Evolutionary conservation across 2,888 invertebrate genomes (phyloP).

Genomic region (Malacosoma neustria): DNA sequence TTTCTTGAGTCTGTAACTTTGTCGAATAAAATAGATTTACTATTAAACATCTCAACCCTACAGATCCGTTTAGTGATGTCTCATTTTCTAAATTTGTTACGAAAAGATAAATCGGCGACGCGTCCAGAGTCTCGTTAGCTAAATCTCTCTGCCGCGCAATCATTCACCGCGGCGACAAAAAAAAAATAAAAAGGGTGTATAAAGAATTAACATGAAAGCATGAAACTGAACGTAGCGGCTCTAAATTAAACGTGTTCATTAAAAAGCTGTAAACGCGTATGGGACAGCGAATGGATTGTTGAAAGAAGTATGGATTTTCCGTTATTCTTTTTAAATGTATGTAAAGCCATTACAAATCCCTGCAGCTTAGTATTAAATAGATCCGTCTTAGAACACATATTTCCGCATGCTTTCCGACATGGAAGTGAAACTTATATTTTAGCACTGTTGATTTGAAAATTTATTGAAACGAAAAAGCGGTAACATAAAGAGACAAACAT

Average conservation of each 20-base stretch:
- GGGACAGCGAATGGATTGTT: background rate
- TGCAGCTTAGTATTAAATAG: no score
- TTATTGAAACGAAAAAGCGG: no score
- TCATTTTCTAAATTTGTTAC: conserved; percentile 72
- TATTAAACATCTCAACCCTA: background rate
- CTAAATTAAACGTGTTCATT: conserved; percentile 38
- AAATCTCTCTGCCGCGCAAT: conserved; percentile 63
- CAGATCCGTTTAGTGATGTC: conserved; percentile 41
- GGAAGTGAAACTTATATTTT: no score
- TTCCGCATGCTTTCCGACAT: no score
- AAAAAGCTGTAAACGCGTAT: conserved; percentile 70
- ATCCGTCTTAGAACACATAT: no score
- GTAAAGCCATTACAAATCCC: no score
- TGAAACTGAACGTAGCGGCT: background rate
- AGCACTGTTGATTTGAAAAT: no score
- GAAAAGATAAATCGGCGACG: conserved; percentile 66
- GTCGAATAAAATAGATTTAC: no score
- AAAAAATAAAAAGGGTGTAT: conserved; percentile 25
- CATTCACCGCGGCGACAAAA: conserved; percentile 46
- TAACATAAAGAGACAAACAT: no score
- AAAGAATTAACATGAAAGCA: conserved; percentile 40
- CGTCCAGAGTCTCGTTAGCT: conserved; percentile 64
- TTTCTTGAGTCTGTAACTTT: no score
- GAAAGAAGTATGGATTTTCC: background rate
- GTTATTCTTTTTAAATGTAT: no score